A percentile compares a stretch with the other conserved stretches of the same genome.
These are phyloP conservation scores for Amphilophus citrinellus DNA, from an alignment of 2,113 vertebrate genomes.

Conservation along the genomic window DNA sequence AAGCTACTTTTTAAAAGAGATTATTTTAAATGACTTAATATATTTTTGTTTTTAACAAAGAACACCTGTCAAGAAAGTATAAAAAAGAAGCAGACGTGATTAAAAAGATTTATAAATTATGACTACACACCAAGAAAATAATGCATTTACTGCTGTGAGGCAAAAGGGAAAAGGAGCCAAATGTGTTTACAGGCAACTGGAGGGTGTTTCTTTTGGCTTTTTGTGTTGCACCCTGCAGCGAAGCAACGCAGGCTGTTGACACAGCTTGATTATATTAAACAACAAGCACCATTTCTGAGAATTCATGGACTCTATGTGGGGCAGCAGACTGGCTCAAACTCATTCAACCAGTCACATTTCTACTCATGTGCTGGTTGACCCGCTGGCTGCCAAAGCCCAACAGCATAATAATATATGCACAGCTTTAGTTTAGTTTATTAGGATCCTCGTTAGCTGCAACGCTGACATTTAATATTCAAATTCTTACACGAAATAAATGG, in stretches of 20 bases:
- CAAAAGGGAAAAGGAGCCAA: background rate
- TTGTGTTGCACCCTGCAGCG: conserved; percentile 22
- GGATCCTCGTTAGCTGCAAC: background rate
- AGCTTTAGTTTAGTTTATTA: background rate
- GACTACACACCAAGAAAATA: background rate
- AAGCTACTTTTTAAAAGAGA: background rate
- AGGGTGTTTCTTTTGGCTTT: background rate
- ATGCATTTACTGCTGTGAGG: background rate
- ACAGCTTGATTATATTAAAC: conserved; percentile 63
- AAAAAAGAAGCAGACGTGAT: too few relatives aligned
- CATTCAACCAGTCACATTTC: background rate
- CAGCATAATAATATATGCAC: background rate
- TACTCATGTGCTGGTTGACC: background rate
- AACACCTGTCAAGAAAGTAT: too few relatives aligned
- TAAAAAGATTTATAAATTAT: too few relatives aligned
- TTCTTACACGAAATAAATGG: background rate
- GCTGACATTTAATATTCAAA: too few relatives aligned
- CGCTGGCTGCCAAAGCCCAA: background rate
- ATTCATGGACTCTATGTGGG: background rate
- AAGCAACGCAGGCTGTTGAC: conserved; percentile 45
- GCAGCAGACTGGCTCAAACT: background rate
- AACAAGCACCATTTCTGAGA: conserved; percentile 40
- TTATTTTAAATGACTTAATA: too few relatives aligned
- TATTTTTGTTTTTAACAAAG: too few relatives aligned
- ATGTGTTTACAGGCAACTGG: background rate